Conservation (phyloP, 2,888 invertebrate species). For the Apomyelois bistriatella region DNA sequence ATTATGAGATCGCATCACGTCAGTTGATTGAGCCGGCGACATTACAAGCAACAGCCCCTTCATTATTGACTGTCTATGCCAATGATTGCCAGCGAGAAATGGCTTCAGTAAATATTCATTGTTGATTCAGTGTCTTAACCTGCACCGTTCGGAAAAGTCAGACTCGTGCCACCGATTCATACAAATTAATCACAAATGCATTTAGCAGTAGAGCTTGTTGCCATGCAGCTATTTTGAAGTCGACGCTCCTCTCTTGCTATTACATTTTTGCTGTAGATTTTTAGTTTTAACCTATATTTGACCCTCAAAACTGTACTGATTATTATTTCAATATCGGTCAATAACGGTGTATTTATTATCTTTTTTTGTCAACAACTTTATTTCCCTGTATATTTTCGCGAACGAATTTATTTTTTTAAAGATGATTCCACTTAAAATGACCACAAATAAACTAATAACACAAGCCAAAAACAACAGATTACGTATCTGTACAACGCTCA, state of each 20-base stretch:
- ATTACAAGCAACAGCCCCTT: constrained; percentile 5
- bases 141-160: constrained; percentile 11
- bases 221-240: constrained; percentile 24
- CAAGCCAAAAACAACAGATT: too few species aligned
- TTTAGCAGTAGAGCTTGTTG: constrained; percentile 26
- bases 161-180: constrained; percentile 27
- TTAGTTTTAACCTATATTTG: constrained; percentile 2
- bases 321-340: not conserved
- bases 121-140: constrained; percentile 18
- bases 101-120: constrained; percentile 21
- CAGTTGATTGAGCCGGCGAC: constrained; percentile 7
- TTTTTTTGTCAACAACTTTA: too few species aligned
- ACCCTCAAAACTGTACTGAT: not conserved
- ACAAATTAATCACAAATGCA: constrained; percentile 24
- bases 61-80: constrained; percentile 21
- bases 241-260: not conserved
- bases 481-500: too few species aligned
- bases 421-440: too few species aligned
- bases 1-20: constrained; percentile 9
- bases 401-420: too few species aligned
- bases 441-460: too few species aligned
- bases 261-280: constrained; percentile 5
- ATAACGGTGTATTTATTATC: too few species aligned
- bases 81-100: constrained; percentile 19
- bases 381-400: too few species aligned